A percentile compares a stretch with the other conserved stretches of the same genome.
Conservation (phyloP, 2,113 vertebrate species). For the Brachypodius melanocephalos region DNA sequence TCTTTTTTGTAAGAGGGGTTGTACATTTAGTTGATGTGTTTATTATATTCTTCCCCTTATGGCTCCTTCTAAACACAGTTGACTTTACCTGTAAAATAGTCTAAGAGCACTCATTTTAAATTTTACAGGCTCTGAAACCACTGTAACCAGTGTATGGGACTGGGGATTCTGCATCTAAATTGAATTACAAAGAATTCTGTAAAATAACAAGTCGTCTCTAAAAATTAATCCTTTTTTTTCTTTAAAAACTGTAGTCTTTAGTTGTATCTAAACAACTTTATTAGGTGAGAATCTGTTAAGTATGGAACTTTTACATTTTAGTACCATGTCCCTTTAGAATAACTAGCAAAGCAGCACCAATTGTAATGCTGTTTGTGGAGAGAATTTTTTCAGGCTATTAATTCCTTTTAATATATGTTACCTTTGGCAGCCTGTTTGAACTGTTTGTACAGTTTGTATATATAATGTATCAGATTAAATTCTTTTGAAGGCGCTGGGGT, state of each 20-base stretch:
- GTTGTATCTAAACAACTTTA: conserved; percentile 64
- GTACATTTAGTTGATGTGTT: not conserved
- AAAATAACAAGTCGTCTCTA: conserved; percentile 46
- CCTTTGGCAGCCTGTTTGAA: conserved; percentile 49
- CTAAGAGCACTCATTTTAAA: not conserved
- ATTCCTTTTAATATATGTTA: conserved; percentile 62
- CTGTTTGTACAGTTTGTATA: conserved; percentile 56
- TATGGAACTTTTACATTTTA: conserved; percentile 60
- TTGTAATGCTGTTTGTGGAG: conserved; percentile 60
- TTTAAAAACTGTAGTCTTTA: conserved; percentile 41
- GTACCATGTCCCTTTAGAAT: conserved; percentile 58
- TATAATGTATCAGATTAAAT: conserved; percentile 61
- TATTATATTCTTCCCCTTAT: not conserved
- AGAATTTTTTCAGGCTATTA: conserved; percentile 53
- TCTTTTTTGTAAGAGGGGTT: not conserved
- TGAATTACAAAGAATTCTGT: conserved; percentile 45
- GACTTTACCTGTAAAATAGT: conserved; percentile 4
- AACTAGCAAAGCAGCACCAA: conserved; percentile 57
- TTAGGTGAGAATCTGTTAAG: conserved; percentile 69
- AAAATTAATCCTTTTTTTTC: conserved; percentile 38
- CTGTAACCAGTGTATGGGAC: not conserved
- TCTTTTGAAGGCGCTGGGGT: conserved; percentile 54
- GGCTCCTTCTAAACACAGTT: not conserved
- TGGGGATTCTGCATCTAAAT: not conserved
- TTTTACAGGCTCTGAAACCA: conserved; percentile 32